Percentiles rank a stretch among this genome's conserved stretches.
Evolutionary conservation across 2,113 vertebrate genomes (phyloP).

Genomic region (Nematolebias whitei): DNA sequence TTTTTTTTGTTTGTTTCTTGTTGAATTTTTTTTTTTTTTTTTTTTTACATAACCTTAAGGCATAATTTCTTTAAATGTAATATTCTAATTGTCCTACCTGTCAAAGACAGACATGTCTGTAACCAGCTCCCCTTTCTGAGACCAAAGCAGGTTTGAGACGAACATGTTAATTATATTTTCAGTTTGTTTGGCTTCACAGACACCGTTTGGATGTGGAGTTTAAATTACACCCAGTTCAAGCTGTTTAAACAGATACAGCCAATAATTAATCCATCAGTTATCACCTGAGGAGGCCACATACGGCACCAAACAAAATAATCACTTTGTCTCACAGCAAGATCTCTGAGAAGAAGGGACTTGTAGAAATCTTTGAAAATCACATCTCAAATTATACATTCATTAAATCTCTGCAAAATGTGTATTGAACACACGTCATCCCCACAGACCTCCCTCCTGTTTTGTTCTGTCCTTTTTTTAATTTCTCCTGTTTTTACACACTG

Average conservation of each 20-base stretch:
- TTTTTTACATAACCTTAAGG: too few species aligned
- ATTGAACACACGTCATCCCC: neutral
- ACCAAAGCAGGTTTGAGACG: neutral
- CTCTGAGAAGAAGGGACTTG: neutral
- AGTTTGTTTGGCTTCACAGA: neutral
- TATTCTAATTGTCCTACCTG: neutral
- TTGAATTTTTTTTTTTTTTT: too few species aligned
- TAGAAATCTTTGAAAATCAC: slow-evolving; percentile 3
- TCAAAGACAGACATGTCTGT: neutral
- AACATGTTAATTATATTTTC: neutral
- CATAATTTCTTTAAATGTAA: too few species aligned
- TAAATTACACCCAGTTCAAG: neutral
- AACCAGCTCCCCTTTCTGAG: neutral
- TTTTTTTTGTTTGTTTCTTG: too few species aligned
- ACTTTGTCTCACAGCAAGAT: neutral
- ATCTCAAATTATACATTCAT: slow-evolving; percentile 7
- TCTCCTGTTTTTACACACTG: slow-evolving; percentile 26
- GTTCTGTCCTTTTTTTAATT: neutral
- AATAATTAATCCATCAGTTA: slow-evolving; percentile 13
- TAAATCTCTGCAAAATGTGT: neutral
- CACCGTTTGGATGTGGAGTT: slow-evolving; percentile 2
- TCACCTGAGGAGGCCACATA: neutral
- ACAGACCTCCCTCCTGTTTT: neutral
- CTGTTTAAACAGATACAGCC: slow-evolving; percentile 9
- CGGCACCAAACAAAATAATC: slow-evolving; percentile 5